These are phyloP conservation scores for Lagorchestes hirsutus DNA, from an alignment of 2,797 vertebrate species.

Conservation along the genomic window DNA sequence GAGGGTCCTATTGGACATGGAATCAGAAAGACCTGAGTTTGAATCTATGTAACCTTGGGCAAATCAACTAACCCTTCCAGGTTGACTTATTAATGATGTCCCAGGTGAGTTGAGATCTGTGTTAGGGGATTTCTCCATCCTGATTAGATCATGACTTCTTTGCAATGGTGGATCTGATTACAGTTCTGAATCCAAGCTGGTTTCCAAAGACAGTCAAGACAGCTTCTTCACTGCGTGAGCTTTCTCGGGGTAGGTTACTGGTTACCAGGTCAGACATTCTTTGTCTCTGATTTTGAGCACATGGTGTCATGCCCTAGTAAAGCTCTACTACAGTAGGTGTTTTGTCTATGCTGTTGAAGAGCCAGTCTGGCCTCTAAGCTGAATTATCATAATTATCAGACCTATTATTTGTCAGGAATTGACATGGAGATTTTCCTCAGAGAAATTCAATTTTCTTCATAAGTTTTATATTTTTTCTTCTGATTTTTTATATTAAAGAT, in stretches of 20 bases:
- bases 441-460: conserved; percentile 12
- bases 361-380: background rate
- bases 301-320: background rate
- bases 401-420: background rate
- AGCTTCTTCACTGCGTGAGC: background rate
- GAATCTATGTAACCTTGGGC: background rate
- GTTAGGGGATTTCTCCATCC: background rate
- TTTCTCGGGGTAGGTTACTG: background rate
- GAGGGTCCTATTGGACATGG: background rate
- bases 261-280: background rate
- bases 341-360: background rate
- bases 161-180: background rate
- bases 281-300: background rate
- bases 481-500: conserved; percentile 63
- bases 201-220: background rate
- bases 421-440: conserved; percentile 1
- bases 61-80: background rate
- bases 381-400: background rate
- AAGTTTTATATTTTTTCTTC: conserved; percentile 8
- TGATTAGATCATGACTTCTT: background rate
- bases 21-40: background rate
- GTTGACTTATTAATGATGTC: background rate
- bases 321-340: background rate
- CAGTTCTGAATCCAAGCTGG: too few relatives aligned
- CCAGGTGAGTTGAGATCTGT: background rate